Conservation (phyloP, 2,888 invertebrate species). For the Drosophila anomelani region DNA sequence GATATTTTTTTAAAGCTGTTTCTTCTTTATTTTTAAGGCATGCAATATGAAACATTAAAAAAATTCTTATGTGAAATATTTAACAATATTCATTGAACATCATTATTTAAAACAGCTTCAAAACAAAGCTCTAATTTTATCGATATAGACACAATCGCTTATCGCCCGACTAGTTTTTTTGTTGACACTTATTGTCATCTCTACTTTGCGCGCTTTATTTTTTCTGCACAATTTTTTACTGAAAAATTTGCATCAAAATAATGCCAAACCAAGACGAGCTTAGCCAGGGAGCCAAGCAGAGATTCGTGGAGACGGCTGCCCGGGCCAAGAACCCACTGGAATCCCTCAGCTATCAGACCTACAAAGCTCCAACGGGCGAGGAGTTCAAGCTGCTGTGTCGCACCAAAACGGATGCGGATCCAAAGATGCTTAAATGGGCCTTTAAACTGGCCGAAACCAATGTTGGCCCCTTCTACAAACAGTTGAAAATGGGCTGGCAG, state of each 20-base stretch:
- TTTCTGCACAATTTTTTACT: background rate
- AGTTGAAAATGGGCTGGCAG: constrained; percentile 87
- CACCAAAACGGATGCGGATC: constrained; percentile 80
- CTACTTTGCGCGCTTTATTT: constrained; percentile 25
- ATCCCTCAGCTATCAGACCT: constrained; percentile 69
- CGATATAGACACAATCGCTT: background rate
- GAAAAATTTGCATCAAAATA: constrained; percentile 2
- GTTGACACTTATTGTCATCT: constrained; percentile 12
- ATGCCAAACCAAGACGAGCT: constrained; percentile 76
- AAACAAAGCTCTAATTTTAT: too few species aligned
- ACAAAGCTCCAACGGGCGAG: constrained; percentile 57
- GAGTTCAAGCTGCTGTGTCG: constrained; percentile 79
- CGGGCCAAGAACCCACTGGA: constrained; percentile 82
- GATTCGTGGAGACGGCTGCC: constrained; percentile 81
- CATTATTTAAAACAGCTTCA: too few species aligned
- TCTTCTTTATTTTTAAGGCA: too few species aligned
- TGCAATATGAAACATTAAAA: too few species aligned
- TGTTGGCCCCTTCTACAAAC: constrained; percentile 82
- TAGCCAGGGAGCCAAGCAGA: constrained; percentile 79
- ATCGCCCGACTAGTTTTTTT: background rate
- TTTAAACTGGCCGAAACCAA: constrained; percentile 84
- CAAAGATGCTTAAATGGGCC: constrained; percentile 82
- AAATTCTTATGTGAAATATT: too few species aligned
- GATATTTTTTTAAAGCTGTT: background rate
- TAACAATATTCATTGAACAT: too few species aligned